These are phyloP conservation scores for Chaetodon auriga DNA, from an alignment of 2,113 vertebrate genomes.

Conservation along the genomic window DNA sequence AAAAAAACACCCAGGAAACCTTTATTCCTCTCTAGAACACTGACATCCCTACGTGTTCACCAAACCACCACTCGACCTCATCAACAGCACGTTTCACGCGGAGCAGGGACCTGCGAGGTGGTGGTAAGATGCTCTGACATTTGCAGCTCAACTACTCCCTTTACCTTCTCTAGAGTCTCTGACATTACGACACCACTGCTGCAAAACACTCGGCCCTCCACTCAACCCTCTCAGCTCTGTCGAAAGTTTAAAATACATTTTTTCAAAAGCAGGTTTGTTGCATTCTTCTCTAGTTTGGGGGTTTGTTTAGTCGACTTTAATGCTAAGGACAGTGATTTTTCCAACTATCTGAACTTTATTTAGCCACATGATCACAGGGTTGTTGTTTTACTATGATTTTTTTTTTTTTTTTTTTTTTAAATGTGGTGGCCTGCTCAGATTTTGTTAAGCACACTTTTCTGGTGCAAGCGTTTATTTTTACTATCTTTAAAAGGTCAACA, in stretches of 20 bases:
- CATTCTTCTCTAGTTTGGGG: slow-evolving; percentile 4
- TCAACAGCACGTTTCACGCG: slow-evolving; percentile 36
- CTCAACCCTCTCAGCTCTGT: slow-evolving; percentile 21
- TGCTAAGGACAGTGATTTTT: neutral
- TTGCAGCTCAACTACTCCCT: slow-evolving; percentile 35
- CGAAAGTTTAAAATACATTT: neutral
- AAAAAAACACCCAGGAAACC: slow-evolving; percentile 28
- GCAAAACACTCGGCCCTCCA: slow-evolving; percentile 25
- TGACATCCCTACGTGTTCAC: slow-evolving; percentile 41
- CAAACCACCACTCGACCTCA: slow-evolving; percentile 44
- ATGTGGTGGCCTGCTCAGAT: slow-evolving; percentile 49
- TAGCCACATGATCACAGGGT: slow-evolving; percentile 56
- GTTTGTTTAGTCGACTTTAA: neutral
- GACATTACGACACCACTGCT: slow-evolving; percentile 24
- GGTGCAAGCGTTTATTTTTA: slow-evolving; percentile 61
- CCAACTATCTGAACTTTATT: slow-evolving; percentile 55
- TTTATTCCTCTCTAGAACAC: slow-evolving; percentile 46
- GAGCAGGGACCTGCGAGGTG: slow-evolving; percentile 47
- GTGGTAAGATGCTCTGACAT: slow-evolving; percentile 55
- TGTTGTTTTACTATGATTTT: neutral
- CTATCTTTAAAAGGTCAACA: slow-evolving; percentile 53
- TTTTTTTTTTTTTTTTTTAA: slow-evolving; percentile 50
- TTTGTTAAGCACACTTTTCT: slow-evolving; percentile 56
- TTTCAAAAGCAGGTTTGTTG: neutral
- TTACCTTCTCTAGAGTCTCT: slow-evolving; percentile 23